These are phyloP conservation scores for Pegoplata infirma DNA, from an alignment of 2,888 invertebrate species.

Conservation along the genomic window DNA sequence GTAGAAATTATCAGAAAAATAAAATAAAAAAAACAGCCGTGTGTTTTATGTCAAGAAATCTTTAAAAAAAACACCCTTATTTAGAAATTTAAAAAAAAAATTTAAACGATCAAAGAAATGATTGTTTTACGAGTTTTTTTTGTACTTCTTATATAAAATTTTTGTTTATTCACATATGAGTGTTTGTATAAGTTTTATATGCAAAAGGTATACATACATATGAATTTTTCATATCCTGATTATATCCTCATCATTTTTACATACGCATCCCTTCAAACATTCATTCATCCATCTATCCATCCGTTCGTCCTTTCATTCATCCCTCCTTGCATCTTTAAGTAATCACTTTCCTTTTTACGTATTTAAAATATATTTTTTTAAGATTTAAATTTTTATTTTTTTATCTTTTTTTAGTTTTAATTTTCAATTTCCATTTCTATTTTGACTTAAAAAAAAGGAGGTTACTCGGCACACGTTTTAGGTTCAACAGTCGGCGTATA, in stretches of 20 bases:
- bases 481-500: constrained; percentile 42
- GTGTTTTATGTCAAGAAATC: constrained; percentile 59
- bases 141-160: constrained; percentile 10
- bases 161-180: background rate
- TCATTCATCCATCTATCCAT: no score
- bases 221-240: constrained; percentile 52
- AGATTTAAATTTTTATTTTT: constrained; percentile 49
- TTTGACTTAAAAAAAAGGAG: no score
- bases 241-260: constrained; percentile 8
- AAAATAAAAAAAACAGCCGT: constrained; percentile 55
- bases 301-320: background rate
- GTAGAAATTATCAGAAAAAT: constrained; percentile 37
- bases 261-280: background rate
- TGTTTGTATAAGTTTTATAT: constrained; percentile 24
- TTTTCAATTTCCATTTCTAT: background rate
- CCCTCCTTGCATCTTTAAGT: constrained; percentile 16
- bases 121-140: constrained; percentile 35
- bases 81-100: constrained; percentile 8
- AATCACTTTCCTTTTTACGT: constrained; percentile 50
- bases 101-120: constrained; percentile 39
- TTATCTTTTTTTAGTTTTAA: constrained; percentile 15
- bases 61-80: constrained; percentile 40
- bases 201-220: constrained; percentile 50
- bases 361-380: constrained; percentile 19
- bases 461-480: constrained; percentile 55